A percentile compares a stretch with the other conserved stretches of the same genome.
These are phyloP conservation scores for Mythimna albipuncta DNA, from an alignment of 2,888 invertebrate genomes.

Conservation along the genomic window DNA sequence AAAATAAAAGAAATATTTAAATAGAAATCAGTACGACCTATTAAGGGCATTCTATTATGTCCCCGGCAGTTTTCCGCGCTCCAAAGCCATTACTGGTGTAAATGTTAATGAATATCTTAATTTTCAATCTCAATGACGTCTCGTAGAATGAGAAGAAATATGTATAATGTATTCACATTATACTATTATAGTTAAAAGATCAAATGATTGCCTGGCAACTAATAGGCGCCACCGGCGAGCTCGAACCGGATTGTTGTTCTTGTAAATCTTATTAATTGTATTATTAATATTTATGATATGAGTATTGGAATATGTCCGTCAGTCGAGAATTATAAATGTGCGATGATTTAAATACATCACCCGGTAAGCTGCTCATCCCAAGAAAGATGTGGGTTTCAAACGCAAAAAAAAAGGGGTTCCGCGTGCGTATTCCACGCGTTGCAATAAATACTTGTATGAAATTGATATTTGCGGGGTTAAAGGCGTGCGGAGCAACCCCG, in stretches of 20 bases:
- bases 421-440: too few species aligned
- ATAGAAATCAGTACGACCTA: not conserved
- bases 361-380: not conserved
- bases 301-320: conserved; percentile 34
- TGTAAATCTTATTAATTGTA: conserved; percentile 62
- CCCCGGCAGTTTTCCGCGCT: conserved; percentile 5
- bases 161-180: conserved; percentile 63
- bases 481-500: too few species aligned
- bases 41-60: conserved; percentile 6
- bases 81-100: conserved; percentile 30
- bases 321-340: conserved; percentile 27
- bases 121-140: conserved; percentile 55
- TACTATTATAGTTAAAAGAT: conserved; percentile 48
- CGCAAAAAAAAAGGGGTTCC: too few species aligned
- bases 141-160: conserved; percentile 54
- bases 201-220: conserved; percentile 50
- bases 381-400: too few species aligned
- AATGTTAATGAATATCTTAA: conserved; percentile 55
- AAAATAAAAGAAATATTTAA: conserved; percentile 1
- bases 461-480: too few species aligned
- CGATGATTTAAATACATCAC: not conserved
- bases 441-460: too few species aligned
- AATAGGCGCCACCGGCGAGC: conserved; percentile 61
- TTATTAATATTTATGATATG: conserved; percentile 60
- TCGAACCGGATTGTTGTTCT: conserved; percentile 55